Evolutionary conservation across 2,113 vertebrate species (phyloP).

Genomic region (Apistogramma diplotaenia): DNA sequence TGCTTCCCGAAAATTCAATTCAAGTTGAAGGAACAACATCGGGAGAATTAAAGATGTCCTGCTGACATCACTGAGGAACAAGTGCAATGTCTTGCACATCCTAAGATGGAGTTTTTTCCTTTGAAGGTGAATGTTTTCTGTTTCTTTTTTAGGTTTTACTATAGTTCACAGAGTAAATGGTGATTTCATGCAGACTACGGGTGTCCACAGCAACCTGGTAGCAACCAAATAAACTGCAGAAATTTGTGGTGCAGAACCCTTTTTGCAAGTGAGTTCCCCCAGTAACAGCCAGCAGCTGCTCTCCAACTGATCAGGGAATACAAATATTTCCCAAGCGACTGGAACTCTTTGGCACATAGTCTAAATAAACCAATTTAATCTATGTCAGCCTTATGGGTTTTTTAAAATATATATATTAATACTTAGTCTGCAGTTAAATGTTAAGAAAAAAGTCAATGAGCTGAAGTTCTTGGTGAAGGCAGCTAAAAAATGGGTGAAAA

Average conservation of each 20-base stretch:
- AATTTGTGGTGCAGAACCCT: neutral
- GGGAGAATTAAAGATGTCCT: neutral
- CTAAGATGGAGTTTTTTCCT: neutral
- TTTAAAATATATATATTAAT: neutral
- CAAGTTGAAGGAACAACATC: neutral
- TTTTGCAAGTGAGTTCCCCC: neutral
- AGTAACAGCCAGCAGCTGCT: too few relatives aligned
- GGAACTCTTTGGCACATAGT: neutral
- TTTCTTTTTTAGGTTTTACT: neutral
- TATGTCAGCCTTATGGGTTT: neutral
- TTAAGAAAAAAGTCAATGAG: neutral
- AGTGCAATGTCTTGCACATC: neutral
- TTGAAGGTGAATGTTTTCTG: neutral
- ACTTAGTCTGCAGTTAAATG: neutral
- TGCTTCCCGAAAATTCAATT: too few relatives aligned
- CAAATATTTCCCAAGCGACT: neutral
- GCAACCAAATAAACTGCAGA: neutral
- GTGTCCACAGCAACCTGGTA: neutral
- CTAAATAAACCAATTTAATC: neutral
- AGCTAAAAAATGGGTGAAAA: neutral
- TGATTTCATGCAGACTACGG: neutral
- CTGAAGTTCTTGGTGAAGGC: neutral
- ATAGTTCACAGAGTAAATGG: neutral
- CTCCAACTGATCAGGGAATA: neutral
- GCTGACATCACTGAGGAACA: too few relatives aligned